Evolutionary conservation across 2,797 vertebrate species (phyloP), one percentile per base, ranked within the genome.

Genomic region (Paedocypris micromegethes): DNA sequence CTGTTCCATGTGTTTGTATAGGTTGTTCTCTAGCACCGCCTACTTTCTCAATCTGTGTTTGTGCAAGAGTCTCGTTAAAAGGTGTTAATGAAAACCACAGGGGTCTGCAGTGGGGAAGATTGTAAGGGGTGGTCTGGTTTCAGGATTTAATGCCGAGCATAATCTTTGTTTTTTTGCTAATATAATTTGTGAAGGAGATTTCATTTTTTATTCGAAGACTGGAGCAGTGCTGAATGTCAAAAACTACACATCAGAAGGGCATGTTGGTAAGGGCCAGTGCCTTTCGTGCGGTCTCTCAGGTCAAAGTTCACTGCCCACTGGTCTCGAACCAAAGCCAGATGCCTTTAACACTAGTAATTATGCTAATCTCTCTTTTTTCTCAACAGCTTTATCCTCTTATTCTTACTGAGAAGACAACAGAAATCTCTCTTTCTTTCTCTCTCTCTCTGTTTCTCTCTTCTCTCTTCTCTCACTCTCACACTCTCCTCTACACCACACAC

Each of bases 31-130:
- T 23, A 41, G 44, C 6, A 39, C 49, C 58, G 49, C 9, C 66
- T 23, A 48, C 58, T 48, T 56, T 70, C 52, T 56, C 23, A 5
- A 57, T 45, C 2, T 3, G 46, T 70, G 68, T 63, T 59, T 59
- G 37, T 65, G 23, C 51, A 58, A 52, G 9, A 65, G 46, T 3
- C 58, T 67, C 39, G 46, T 70, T 75, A 64, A 47, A 58, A 60
- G 58, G 62, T 66, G 66, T 66, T 69, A 75, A 52, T 66, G 7
- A 71, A 57, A 63, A 41, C 47, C 62, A 54, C 1, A 7, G 66
- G 53, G 40, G 59, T 56, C 58, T 44, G 39, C 23, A 62, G 59
- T n/a, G n/a, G 9, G 58, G 38, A 43, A 37, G 53, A 70, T 59
- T 62, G 51, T 3, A 45, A 62, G 51, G 67, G 52, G 44, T 46